Base-by-base conservation (phyloP, 2,888 invertebrate species). In the Merodon equestris region DNA sequence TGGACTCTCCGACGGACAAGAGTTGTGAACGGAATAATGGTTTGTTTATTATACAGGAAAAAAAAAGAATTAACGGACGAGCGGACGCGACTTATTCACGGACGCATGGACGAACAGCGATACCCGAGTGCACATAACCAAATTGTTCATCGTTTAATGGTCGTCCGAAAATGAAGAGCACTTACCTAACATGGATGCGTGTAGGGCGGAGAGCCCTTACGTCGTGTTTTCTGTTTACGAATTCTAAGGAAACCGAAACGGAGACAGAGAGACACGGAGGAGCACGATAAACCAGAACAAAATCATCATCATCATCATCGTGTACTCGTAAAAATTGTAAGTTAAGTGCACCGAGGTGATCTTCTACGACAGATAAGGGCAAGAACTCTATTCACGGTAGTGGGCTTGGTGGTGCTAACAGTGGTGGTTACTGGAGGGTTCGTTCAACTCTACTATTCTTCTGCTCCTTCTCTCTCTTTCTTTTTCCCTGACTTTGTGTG, bases 281-380 rank as follows among this genome's bases (percentile, higher is more conserved):
- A 13, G 53, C 17, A 27, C 51, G 54, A 51, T 36, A 53, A 68
- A 57, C 44, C 40, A 54, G 27, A 58, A 50, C 12, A 10, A 19
- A 48, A 77, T 27, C 27, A 66, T 71, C 64, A 72, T 61, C 47
- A 77, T 27, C 27, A 66, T 71, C 64, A 72, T 61, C 47, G 61
- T 58, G 51, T 58, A 68, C 73, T 79, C 73, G 61, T 79, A 68
- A 74, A 74, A 79, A 60, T 48, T 68, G 58, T 54, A 58, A 79
- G 56, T 68, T 70, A 63, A 74, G 74, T 77, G 58, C 67, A 73
- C 63, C 53, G 60, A 40, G n/a, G 57, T 53, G 77, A 77, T 79
- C 50, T 70, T 64, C 67, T 64, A 73, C 48, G 54, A 56, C 58
- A 74, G 74, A 79, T 74, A 79, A 73, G 73, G 77, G 61, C 66